Evolutionary conservation across 1,140 invertebrate species (phyloP), one percentile per base, ranked within the genome.

Genomic region (Lepeophtheirus salmonis): DNA sequence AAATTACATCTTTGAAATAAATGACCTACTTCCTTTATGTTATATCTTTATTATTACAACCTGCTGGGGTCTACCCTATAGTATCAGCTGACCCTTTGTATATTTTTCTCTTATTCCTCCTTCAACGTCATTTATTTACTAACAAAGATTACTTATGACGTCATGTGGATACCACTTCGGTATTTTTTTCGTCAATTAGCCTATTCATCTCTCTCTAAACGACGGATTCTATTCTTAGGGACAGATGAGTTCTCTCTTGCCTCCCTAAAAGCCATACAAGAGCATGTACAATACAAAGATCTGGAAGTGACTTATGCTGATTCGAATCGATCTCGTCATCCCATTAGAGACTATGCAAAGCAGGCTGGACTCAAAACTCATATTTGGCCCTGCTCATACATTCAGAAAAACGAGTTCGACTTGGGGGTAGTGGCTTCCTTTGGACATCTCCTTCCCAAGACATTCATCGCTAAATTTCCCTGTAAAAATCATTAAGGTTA

Each of bases 341-440:
- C n/a, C 30, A 6, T 41, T 6, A 41, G 30, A 41, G 30, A 41
- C 30, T 41, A 41, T 41, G 30, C 30, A 41, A 6, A 41, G 6
- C 30, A 41, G 30, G 6, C 6, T 6, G 30, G 30, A 41, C 30
- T 41, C 30, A 41, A n/a, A 41, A 41, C 30, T n/a, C 30, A 41
- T n/a, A n/a, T 41, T 41, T 41, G 30, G 30, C 30, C 30, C 30
- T 41, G 30, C n/a, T 20, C 52, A 2, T 20, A 3, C 2, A 18
- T 54, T 13, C 2, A 54, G 52, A 2, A 20, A 4, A 2, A 20
- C 2, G 3, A 20, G 1, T 54, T 54, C 16, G 52, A 54, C 21
- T 54, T 54, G 13, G 52, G 52, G 13, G 23, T 54, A 14, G 52
- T 54, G 52, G 52, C 52, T 23, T 54, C 52, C 20, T 54, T 54